A percentile compares a stretch with the other conserved stretches of the same genome.
These are phyloP conservation scores for Chiroxiphia lanceolata DNA, from an alignment of 2,797 vertebrate genomes.

Conservation along the genomic window DNA sequence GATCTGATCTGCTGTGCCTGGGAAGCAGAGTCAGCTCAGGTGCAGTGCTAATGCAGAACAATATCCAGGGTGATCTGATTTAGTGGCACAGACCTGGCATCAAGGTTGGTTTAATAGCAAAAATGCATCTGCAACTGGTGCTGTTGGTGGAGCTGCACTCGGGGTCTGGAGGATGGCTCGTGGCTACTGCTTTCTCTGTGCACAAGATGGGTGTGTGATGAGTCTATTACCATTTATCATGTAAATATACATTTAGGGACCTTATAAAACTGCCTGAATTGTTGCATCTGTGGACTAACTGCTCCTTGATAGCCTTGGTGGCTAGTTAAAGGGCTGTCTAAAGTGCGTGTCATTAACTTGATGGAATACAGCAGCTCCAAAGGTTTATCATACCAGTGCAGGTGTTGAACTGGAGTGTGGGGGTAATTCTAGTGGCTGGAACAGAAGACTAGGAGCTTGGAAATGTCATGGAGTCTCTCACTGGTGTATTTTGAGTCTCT, in stretches of 20 bases:
- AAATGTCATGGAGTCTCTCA: conserved; percentile 28
- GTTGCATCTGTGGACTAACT: conserved; percentile 1
- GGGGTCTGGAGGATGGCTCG: neutral
- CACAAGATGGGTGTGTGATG: neutral
- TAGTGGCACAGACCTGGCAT: neutral
- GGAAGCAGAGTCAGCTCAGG: neutral
- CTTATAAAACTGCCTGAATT: conserved; percentile 25
- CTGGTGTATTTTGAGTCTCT: neutral
- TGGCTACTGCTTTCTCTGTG: neutral
- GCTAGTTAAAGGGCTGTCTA: neutral
- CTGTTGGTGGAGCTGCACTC: neutral
- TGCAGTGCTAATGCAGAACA: neutral
- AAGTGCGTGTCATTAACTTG: neutral
- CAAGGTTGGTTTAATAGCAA: neutral
- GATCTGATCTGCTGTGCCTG: neutral
- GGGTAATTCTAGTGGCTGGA: neutral
- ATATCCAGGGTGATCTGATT: neutral
- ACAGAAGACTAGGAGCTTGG: conserved; percentile 9
- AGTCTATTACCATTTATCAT: neutral
- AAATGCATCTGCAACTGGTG: neutral
- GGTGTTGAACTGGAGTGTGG: neutral
- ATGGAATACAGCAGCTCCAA: conserved; percentile 1
- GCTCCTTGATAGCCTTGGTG: conserved; percentile 13
- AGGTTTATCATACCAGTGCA: conserved; percentile 36
- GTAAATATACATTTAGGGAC: conserved; percentile 36